A percentile compares a stretch with the other conserved stretches of the same genome.
Conservation (phyloP, 1,140 invertebrate species). For the Rhopalosiphum maidis region DNA sequence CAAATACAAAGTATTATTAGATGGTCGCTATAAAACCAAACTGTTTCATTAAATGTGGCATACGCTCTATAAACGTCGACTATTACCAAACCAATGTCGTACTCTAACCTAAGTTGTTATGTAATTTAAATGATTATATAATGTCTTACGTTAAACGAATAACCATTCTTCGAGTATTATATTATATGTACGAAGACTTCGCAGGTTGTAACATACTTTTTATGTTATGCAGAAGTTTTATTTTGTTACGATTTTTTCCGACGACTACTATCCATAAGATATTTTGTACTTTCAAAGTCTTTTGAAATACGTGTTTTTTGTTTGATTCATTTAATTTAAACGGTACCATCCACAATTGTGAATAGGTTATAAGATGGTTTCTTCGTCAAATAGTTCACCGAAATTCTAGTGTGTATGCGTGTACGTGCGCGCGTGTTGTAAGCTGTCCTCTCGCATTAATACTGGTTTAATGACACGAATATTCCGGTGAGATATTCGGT, state of each 20-base stretch:
- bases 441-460: neutral
- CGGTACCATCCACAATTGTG: neutral
- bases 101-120: neutral
- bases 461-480: neutral
- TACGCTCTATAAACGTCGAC: neutral
- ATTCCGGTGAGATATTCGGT: too few relatives aligned
- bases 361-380: neutral
- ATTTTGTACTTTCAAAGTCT: neutral
- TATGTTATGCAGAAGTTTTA: neutral
- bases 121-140: neutral
- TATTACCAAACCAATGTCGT: neutral
- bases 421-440: neutral
- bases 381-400: neutral
- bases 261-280: neutral
- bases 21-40: neutral
- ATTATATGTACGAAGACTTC: neutral
- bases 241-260: neutral
- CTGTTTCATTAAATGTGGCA: too few relatives aligned
- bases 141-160: neutral
- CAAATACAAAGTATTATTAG: neutral
- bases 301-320: constrained; percentile 1
- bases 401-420: neutral
- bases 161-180: neutral
- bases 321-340: neutral
- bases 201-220: neutral